Conservation (phyloP, 2,113 vertebrate genomes). For the Ptychochromis oligacanthus region DNA sequence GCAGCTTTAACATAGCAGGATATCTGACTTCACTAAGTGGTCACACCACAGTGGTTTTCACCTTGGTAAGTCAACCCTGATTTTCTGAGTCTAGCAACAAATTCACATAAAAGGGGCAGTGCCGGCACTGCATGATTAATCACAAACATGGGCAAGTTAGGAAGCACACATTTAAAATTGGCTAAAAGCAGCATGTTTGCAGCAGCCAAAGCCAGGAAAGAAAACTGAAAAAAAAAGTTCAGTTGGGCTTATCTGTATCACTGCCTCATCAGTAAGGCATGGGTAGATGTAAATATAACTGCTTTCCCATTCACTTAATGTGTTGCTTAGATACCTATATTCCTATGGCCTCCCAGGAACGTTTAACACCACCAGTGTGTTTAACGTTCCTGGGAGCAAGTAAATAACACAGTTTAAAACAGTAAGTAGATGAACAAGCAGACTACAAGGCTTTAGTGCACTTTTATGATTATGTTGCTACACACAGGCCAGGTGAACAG, state of each 20-base stretch:
- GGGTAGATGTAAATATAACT: background rate
- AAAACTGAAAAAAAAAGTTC: background rate
- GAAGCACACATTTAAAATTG: background rate
- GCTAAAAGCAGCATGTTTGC: background rate
- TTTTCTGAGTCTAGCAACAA: background rate
- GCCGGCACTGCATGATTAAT: background rate
- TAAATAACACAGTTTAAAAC: background rate
- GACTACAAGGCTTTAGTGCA: background rate
- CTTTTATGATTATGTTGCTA: background rate
- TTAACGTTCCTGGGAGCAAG: background rate
- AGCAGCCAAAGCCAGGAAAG: background rate
- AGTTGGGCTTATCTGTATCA: background rate
- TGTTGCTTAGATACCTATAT: conserved; percentile 1
- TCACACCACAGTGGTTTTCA: background rate
- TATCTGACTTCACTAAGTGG: background rate
- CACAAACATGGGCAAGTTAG: background rate
- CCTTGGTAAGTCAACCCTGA: background rate
- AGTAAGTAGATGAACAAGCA: background rate
- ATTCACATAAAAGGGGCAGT: background rate
- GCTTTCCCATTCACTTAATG: background rate
- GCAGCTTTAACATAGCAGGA: no score
- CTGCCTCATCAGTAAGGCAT: background rate
- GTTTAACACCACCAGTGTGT: background rate
- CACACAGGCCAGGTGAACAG: background rate
- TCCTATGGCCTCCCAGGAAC: background rate